Conservation (phyloP, 2,797 vertebrate genomes). For the Zenarchopterus dispar region DNA sequence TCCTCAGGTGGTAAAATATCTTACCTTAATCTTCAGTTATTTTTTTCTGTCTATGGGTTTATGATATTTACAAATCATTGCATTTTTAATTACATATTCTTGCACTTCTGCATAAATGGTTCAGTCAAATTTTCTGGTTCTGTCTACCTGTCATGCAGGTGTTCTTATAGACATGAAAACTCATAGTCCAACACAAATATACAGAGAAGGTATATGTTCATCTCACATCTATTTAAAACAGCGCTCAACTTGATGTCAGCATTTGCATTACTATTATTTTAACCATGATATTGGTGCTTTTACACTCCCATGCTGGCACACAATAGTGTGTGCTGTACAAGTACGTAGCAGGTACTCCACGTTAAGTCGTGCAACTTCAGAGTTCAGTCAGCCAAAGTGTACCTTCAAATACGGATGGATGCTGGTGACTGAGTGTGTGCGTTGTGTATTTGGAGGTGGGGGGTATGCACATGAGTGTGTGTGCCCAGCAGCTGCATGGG, state of each 20-base stretch:
- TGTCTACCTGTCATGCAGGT: too few species aligned
- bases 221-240: constrained; percentile 12
- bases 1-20: too few species aligned
- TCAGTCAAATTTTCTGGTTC: too few species aligned
- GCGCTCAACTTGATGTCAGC: constrained; percentile 41
- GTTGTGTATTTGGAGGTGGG: constrained; percentile 13
- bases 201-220: constrained; percentile 28
- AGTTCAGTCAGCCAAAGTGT: constrained; percentile 70
- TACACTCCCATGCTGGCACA: constrained; percentile 39
- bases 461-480: constrained; percentile 46
- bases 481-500: constrained; percentile 83
- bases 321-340: constrained; percentile 42
- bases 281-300: constrained; percentile 5
- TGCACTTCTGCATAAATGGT: too few species aligned
- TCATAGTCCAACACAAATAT: too few species aligned
- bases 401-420: constrained; percentile 63
- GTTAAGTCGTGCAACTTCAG: constrained; percentile 71
- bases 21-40: too few species aligned
- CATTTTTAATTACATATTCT: too few species aligned
- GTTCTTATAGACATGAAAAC: too few species aligned
- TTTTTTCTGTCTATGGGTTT: too few species aligned
- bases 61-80: too few species aligned
- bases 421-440: constrained; percentile 31
- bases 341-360: constrained; percentile 57
- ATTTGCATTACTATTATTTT: constrained; percentile 51